These are phyloP conservation scores for Myxocyprinus asiaticus DNA, from an alignment of 2,113 vertebrate genomes.

Conservation along the genomic window DNA sequence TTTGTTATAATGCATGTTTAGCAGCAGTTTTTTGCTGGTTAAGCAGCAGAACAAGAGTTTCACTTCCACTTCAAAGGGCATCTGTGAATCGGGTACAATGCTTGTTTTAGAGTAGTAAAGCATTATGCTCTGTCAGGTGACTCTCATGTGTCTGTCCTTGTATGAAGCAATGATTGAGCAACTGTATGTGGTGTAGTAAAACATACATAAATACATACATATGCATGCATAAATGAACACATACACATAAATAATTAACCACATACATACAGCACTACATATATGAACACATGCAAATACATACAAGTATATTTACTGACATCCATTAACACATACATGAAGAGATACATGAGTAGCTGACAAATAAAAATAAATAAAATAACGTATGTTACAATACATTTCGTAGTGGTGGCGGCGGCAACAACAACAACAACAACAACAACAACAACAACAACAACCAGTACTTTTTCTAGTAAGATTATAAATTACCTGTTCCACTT, in stretches of 20 bases:
- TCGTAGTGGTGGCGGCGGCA: too few species aligned
- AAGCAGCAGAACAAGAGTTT: constrained; percentile 9
- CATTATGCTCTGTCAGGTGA: background rate
- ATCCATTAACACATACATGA: too few species aligned
- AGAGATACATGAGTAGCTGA: background rate
- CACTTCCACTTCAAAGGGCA: background rate
- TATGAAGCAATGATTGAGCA: background rate
- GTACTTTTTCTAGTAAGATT: background rate
- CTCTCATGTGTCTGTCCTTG: background rate
- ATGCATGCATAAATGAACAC: background rate
- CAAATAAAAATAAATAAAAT: background rate
- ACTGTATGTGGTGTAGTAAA: background rate
- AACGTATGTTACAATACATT: background rate
- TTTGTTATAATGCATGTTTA: background rate
- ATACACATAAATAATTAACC: background rate
- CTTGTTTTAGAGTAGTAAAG: background rate
- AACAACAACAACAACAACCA: too few species aligned
- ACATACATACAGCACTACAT: background rate
- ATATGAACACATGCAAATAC: too few species aligned
- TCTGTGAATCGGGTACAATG: background rate
- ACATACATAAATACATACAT: background rate
- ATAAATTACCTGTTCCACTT: constrained; percentile 68
- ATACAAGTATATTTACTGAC: too few species aligned
- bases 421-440: too few species aligned
- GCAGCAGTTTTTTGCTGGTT: background rate